Evolutionary conservation across 2,113 vertebrate species (phyloP).

Genomic region (Xiphorhynchus elegans): DNA sequence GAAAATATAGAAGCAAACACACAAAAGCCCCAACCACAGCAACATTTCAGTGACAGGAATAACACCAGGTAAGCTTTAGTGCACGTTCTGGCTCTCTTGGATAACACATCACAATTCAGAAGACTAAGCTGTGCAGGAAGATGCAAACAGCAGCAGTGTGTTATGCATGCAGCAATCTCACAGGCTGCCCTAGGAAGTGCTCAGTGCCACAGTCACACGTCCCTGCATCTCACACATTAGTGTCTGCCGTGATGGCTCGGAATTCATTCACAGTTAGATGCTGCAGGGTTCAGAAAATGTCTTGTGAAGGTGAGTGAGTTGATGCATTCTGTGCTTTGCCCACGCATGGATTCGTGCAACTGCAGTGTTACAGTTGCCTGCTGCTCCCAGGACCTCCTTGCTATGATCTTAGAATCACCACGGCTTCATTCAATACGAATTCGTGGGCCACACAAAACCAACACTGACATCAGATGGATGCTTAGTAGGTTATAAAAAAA

Average conservation of each 20-base stretch:
- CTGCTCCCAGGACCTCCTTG: slow-evolving; percentile 56
- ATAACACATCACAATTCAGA: neutral
- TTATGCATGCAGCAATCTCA: slow-evolving; percentile 36
- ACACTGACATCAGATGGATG: neutral
- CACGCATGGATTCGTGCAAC: slow-evolving; percentile 20
- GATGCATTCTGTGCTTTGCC: slow-evolving; percentile 48
- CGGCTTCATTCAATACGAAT: neutral
- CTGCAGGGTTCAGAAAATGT: slow-evolving; percentile 9
- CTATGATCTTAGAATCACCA: neutral
- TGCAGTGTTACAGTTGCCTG: slow-evolving; percentile 17
- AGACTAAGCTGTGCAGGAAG: slow-evolving; percentile 31
- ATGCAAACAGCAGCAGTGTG: slow-evolving; percentile 22
- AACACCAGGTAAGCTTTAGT: neutral
- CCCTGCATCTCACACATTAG: neutral
- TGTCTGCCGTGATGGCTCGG: neutral
- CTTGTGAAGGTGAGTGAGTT: slow-evolving; percentile 38
- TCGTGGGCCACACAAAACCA: slow-evolving; percentile 8
- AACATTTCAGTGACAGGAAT: slow-evolving; percentile 20
- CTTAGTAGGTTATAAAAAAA: neutral
- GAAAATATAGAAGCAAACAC: neutral
- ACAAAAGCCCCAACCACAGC: neutral
- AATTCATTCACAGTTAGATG: slow-evolving; percentile 34
- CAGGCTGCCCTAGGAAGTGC: neutral
- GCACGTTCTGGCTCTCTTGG: neutral
- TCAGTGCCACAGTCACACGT: neutral